Base-by-base conservation (phyloP, 1,140 invertebrate genomes). In the Aphidius ervi region DNA sequence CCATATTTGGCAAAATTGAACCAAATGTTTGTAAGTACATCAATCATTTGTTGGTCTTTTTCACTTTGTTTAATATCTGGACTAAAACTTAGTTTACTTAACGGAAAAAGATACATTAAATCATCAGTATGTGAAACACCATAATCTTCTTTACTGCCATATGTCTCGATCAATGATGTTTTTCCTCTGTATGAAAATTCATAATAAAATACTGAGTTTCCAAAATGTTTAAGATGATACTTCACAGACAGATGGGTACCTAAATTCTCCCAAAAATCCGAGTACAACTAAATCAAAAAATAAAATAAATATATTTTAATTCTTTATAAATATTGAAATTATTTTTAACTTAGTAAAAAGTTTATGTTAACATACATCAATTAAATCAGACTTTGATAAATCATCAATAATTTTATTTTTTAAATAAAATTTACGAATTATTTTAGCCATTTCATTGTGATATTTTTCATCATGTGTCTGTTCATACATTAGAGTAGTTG, bases 71-170 rank as follows among this genome's bases (percentile, higher is more conserved):
- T 62, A 1, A 69, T 72, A 45, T 82, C 74, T 1, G 79, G 74
- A 60, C 4, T 31, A 31, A 86, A 86, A 2, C 86, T 65, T 48
- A 80, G 74, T 52, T 81, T 77, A 0, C 75, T 78, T 42, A 89
- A 83, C 0, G 87, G 88, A 64, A 90, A 90, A 3, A 89, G 67
- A 68, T 88, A 88, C 67, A 87, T 86, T 23, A 89, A 72, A 53
- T 90, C 88, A 64, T 90, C 88, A 2, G 86, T 86, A 70, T 90
- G 88, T 46, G 85, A 85, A 0, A 88, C 86, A 37, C 88, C 87
- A 63, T 87, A 87, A 68, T 86, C 78, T 10, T 76, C 77, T 7
- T 72, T 67, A 5, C 73, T 86, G 0, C 87, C 87, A 56, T 88
- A 89, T 54, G 88, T 82, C 64, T 80, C 78, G 7, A 84, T 87